Base-by-base conservation (phyloP, 2,113 vertebrate genomes). In the Centropus unirufus region DNA sequence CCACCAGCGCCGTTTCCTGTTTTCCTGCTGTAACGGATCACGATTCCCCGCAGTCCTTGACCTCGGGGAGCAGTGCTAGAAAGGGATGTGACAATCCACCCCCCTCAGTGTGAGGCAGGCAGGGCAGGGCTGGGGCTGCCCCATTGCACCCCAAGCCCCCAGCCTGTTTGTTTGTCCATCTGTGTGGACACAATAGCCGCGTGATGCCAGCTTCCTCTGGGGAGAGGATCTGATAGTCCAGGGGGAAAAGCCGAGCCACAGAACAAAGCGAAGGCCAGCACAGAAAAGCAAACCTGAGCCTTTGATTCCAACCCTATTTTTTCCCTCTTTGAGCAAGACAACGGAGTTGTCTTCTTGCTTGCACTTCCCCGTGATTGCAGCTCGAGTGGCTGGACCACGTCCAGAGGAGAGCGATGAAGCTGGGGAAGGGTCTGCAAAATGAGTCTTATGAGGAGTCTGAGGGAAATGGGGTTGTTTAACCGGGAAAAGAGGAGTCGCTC, bases 1-100 rank as follows among this genome's bases (percentile, higher is more conserved):
- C 94, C 89, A 85, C 84, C 74, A 82, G 63, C 6, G 0, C 70
- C 0, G 21, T 46, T 95, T 97, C 96, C 96, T 96, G 96, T 96
- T 97, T 96, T 97, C 94, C 87, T 82, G 0, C 67, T 64, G 1
- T 44, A 58, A 4, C 6, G 2, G 54, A 62, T 82, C 89, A 23
- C 10, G 2, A 84, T 89, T 79, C 91, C 90, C 91, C 3, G 3
- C 83, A 39, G 78, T 11, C 93, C 96, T 70, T 95, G 95, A 95
- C 96, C 96, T 85, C 12, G 0, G 67, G 51, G 91, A 26, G 54
- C 4, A 5, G 42, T 1, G 46, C 49, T 54, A 11, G 54, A 73
- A 64, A 85, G 95, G 95, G 91, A 97, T 73, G 62, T 1, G 2
- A 82, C 62, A 74, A 81, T 19, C 29, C 4, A 1, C 2, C 20